Percentiles rank a stretch among this genome's conserved stretches.
Evolutionary conservation across 2,888 invertebrate species (phyloP).

Genomic region (Tetragnatha montana): DNA sequence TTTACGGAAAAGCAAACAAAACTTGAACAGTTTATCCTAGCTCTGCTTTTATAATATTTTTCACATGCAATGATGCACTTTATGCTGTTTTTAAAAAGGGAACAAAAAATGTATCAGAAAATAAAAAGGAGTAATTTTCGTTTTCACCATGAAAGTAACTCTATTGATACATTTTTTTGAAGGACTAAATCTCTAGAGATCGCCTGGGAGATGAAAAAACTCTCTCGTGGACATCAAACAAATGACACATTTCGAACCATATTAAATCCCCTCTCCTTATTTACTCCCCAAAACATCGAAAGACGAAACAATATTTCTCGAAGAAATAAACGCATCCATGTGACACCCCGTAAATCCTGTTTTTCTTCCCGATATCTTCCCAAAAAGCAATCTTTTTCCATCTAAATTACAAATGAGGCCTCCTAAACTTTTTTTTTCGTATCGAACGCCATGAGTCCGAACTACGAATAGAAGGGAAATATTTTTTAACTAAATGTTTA

Average conservation of each 20-base stretch:
- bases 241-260: constrained; percentile 4
- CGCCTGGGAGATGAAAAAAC: not conserved
- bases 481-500: constrained; percentile 62
- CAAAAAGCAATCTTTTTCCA: constrained; percentile 31
- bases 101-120: not conserved
- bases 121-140: not conserved
- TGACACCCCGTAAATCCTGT: constrained; percentile 21
- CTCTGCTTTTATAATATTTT: no score
- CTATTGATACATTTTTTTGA: not conserved
- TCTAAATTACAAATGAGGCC: constrained; percentile 38
- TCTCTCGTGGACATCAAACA: not conserved
- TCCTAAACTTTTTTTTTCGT: constrained; percentile 24
- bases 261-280: constrained; percentile 18
- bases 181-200: not conserved
- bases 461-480: constrained; percentile 33
- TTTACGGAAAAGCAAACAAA: no score
- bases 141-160: not conserved
- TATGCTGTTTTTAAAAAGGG: not conserved
- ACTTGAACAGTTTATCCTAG: no score
- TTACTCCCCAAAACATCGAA: constrained; percentile 15
- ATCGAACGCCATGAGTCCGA: constrained; percentile 18
- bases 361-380: not conserved
- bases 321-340: constrained; percentile 11
- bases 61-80: no score
- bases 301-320: not conserved